Base-by-base conservation (phyloP, 1,140 invertebrate genomes). In the Melipona quadrifasciata region DNA sequence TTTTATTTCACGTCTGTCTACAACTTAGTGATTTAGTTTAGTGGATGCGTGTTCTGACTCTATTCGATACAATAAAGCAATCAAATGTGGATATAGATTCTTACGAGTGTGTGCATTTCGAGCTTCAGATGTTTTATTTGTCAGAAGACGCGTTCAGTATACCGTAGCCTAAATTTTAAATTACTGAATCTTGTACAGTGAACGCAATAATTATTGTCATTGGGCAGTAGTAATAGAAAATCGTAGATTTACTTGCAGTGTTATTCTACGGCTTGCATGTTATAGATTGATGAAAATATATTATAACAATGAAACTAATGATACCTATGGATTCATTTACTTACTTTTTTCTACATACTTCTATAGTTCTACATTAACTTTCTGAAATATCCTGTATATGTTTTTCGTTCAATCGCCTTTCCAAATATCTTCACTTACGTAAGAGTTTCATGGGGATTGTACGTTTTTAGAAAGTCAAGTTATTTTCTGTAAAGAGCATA, bases 371-470 rank as follows among this genome's bases (percentile, higher is more conserved):
- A 47, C 6, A 8, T 8, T 47, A 47, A 47, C 24, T 61, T 61
- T 61, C 58, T n/a, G 24, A 61, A n/a, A 61, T 4, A 12, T n/a
- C 58, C 12, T 61, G 14, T 61, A 55, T 68, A 84, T 75, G 10
- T 16, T 10, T 55, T 79, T 79, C 27, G 51, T 79, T 79, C 51
- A 67, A 34, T 78, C 19, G 39, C 47, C 76, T 67, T 67, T 67
- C 17, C 14, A n/a, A 79, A 79, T 79, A 55, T 34, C 64, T 68
- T 11, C 16, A 39, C 64, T 68, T 34, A 34, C 31, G 2, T 68
- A 16, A 55, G 27, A 34, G 14, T 55, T 34, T 68, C 8, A 17
- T 6, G 4, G 1, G 8, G 1, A 3, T 34, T 21, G 24, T 27
- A 47, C 11, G 16, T 34, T 61, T 12, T 74, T 74, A 74, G 27